Conservation (phyloP, 2,113 vertebrate species). For the Gulo gulo region DNA sequence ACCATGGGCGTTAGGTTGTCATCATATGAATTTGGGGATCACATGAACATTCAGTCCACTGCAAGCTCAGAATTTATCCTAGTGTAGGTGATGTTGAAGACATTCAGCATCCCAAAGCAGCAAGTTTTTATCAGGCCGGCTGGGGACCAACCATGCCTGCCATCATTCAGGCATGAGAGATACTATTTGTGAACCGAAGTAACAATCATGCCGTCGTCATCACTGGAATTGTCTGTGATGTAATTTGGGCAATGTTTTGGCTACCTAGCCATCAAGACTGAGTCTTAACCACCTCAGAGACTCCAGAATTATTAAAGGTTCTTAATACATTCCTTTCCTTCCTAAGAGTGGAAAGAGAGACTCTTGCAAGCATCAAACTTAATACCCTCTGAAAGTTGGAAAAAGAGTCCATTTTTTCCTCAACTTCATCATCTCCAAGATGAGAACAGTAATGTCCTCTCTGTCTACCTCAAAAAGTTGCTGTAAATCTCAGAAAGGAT, state of each 20-base stretch:
- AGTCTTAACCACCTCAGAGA: neutral
- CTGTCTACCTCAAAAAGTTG: neutral
- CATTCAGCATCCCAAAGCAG: neutral
- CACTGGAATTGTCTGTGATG: neutral
- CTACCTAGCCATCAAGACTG: neutral
- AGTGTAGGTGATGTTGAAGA: neutral
- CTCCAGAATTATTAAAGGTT: neutral
- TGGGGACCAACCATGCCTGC: neutral
- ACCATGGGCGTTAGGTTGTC: no score
- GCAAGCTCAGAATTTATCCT: neutral
- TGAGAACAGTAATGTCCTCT: neutral
- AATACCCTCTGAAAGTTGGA: neutral
- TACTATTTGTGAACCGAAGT: neutral
- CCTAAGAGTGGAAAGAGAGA: neutral
- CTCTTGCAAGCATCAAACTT: neutral
- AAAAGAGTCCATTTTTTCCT: neutral
- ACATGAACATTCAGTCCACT: neutral
- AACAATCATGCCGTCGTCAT: neutral
- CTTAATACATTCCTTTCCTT: neutral
- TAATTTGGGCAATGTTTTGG: neutral
- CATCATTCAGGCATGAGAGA: neutral
- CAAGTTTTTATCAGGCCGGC: neutral
- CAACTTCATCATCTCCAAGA: neutral
- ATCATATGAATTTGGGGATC: neutral
- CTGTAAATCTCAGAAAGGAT: neutral